Percentiles rank a stretch among this genome's conserved stretches.
These are phyloP conservation scores for Conger conger DNA, from an alignment of 2,113 vertebrate species.

Conservation along the genomic window DNA sequence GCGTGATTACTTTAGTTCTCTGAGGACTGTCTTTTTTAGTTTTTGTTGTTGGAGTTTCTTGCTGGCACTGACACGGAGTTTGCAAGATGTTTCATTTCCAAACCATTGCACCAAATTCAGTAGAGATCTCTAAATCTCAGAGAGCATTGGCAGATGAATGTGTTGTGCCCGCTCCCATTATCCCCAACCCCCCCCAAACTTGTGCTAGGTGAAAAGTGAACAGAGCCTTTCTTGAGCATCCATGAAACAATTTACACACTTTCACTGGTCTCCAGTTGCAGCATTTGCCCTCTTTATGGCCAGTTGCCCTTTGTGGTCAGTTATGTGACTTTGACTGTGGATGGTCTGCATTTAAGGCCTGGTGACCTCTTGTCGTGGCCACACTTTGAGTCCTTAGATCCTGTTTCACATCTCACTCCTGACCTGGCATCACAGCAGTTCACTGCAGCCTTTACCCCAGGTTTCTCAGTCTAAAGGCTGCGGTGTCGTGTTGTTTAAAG, in stretches of 20 bases:
- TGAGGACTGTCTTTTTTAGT: background rate
- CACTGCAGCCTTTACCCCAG: background rate
- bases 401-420: slow-evolving; percentile 22
- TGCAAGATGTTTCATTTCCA: background rate
- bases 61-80: background rate
- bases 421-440: background rate
- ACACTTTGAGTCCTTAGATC: slow-evolving; percentile 10
- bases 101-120: background rate
- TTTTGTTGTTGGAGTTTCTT: background rate
- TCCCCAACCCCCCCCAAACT: background rate
- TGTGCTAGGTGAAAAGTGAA: background rate
- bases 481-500: background rate
- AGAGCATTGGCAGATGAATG: background rate
- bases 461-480: slow-evolving; percentile 13
- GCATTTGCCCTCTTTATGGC: background rate
- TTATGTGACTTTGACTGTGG: slow-evolving; percentile 15
- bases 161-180: background rate
- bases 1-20: slow-evolving; percentile 4
- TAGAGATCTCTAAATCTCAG: background rate
- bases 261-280: background rate
- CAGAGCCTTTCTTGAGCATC: background rate
- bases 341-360: background rate
- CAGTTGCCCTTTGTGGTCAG: slow-evolving; percentile 12
- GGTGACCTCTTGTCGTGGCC: background rate
- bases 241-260: slow-evolving; percentile 3